Evolutionary conservation across 2,113 vertebrate species (phyloP), one percentile per base, ranked within the genome.

Genomic region (Syngnathoides biaculeatus): DNA sequence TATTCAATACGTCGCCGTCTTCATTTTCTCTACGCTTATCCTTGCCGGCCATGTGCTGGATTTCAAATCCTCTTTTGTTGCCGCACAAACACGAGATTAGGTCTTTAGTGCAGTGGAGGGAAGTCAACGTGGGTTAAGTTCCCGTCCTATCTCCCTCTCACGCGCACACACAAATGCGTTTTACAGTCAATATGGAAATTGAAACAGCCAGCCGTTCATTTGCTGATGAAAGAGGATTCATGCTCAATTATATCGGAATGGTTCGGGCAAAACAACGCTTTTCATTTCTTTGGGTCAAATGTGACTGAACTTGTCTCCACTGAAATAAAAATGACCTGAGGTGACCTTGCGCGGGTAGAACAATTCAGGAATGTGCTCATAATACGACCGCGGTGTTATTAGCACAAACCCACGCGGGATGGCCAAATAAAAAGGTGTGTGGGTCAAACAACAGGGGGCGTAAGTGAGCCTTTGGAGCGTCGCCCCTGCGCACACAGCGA

Each of bases 191-290:
- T 84, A 85, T 87, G 77, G 78, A 82, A 89, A 89, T 82, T 86
- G 58, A 79, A 82, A 81, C 66, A 59, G 74, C 76, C 66, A 59
- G 74, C 76, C 75, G 72, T 82, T 86, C 79, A 88, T 87, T 89
- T 84, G 81, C 81, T 84, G 83, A 87, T 88, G 83, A 88, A 88
- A 88, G 80, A 72, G 83, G 79, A 86, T 86, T 84, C 82, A 71
- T 79, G 83, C 72, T 88, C 77, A 88, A 79, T 84, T 85, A 80
- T 84, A 76, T 81, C 76, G 76, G 87, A 87, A 88, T 88, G 85
- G 83, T 47, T 75, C 72, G 77, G 77, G 77, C 79, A 78, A 74
- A 82, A 82, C 73, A 69, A 35, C 14, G 22, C 3, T 38, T 14
- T 42, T 61, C 5, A 40, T 65, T 56, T 64, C 50, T 80, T 80